Conservation (phyloP, 2,888 invertebrate species). For the Cistogaster globosa region DNA sequence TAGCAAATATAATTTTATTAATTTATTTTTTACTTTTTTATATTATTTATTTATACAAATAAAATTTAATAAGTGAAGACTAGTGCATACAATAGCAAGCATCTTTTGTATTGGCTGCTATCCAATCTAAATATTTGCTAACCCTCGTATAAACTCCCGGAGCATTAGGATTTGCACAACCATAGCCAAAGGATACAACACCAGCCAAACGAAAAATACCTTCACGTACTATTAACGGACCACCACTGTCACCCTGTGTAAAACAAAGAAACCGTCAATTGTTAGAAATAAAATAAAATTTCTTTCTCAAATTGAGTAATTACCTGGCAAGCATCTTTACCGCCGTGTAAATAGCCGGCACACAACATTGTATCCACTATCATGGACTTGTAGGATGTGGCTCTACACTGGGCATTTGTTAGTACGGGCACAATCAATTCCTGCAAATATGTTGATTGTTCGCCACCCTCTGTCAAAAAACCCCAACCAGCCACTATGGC, state of each 20-base stretch:
- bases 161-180: constrained; percentile 80
- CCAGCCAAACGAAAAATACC: constrained; percentile 78
- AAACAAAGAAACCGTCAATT: neutral
- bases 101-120: constrained; percentile 78
- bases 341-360: constrained; percentile 80
- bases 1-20: too few relatives aligned
- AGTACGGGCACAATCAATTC: constrained; percentile 80
- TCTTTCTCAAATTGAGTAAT: neutral
- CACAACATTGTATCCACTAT: constrained; percentile 81
- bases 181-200: constrained; percentile 81
- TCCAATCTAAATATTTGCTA: constrained; percentile 80
- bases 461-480: constrained; percentile 76
- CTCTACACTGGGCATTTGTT: constrained; percentile 79
- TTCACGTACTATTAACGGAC: constrained; percentile 79
- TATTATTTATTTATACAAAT: too few relatives aligned
- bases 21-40: too few relatives aligned
- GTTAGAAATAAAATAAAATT: neutral
- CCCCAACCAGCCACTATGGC: constrained; percentile 82
- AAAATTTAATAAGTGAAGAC: too few relatives aligned
- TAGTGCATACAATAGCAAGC: constrained; percentile 77
- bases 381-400: constrained; percentile 79
- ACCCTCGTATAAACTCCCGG: constrained; percentile 81
- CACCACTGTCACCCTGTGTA: constrained; percentile 81
- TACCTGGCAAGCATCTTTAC: constrained; percentile 82
- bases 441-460: constrained; percentile 76